phyloP scores from a whole-genome alignment of 2,797 vertebrate species.

The Liasis olivaceus region DNA sequence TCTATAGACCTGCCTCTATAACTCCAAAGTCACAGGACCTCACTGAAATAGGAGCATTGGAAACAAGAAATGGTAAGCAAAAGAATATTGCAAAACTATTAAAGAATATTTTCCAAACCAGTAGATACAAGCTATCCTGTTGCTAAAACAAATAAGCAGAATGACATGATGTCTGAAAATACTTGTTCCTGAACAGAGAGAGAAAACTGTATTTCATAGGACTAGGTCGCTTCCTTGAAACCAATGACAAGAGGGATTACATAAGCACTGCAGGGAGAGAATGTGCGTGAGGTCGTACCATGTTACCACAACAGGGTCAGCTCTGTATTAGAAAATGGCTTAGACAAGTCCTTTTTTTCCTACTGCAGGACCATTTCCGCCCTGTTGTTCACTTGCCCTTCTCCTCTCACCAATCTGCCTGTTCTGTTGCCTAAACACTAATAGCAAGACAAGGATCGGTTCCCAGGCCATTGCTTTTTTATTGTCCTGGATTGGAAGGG shows the following conservation, averaged over 20 bases:
- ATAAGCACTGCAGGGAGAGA: not conserved
- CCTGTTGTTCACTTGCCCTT: not conserved
- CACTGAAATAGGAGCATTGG: slow-evolving; percentile 31
- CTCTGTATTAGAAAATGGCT: not conserved
- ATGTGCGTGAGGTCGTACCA: not conserved
- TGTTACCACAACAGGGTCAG: not conserved
- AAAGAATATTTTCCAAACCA: not conserved
- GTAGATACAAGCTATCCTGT: not conserved
- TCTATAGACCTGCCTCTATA: slow-evolving; percentile 52
- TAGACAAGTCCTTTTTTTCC: not conserved
- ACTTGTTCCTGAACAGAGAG: not conserved
- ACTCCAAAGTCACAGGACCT: slow-evolving; percentile 37
- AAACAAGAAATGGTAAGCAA: slow-evolving; percentile 18
- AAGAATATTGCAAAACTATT: not conserved
- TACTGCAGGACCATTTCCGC: not conserved
- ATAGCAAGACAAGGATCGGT: not conserved
- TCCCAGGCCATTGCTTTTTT: not conserved
- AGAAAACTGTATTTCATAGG: not conserved
- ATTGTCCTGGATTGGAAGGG: not conserved
- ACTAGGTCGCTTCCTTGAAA: not conserved
- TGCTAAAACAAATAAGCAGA: not conserved
- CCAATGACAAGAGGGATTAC: not conserved
- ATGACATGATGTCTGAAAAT: not conserved
- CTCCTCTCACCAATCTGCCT: not conserved
- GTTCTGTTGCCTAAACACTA: not conserved